A percentile compares a stretch with the other conserved stretches of the same genome.
phyloP scores from a whole-genome alignment of 2,113 vertebrate species.

The Gadus macrocephalus region DNA sequence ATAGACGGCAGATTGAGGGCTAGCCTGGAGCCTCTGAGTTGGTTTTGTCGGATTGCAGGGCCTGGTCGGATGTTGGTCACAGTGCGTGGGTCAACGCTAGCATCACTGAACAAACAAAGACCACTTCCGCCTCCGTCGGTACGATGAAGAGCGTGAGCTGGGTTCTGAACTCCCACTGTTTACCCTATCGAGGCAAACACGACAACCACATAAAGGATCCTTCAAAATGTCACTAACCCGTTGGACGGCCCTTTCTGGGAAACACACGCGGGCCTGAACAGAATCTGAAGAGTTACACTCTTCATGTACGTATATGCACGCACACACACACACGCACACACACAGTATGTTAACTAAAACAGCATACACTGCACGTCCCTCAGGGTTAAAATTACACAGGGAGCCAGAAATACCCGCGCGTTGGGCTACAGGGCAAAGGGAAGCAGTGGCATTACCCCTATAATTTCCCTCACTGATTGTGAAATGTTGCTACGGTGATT shows the following conservation, averaged over 20 bases:
- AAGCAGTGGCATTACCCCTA: conserved; percentile 46
- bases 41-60: conserved; percentile 59
- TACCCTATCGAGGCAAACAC: conserved; percentile 58
- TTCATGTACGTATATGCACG: conserved; percentile 3
- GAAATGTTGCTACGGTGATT: conserved; percentile 35
- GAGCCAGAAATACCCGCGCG: conserved; percentile 45
- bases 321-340: not conserved
- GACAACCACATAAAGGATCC: conserved; percentile 21
- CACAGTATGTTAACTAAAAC: conserved; percentile 11
- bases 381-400: conserved; percentile 55
- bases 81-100: conserved; percentile 33
- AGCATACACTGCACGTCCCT: conserved; percentile 36
- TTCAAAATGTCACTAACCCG: conserved; percentile 37
- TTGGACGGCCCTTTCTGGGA: conserved; percentile 46
- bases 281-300: conserved; percentile 21
- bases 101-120: conserved; percentile 38
- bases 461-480: conserved; percentile 59
- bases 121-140: conserved; percentile 45
- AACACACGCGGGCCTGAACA: conserved; percentile 47
- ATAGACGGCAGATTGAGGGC: conserved; percentile 26
- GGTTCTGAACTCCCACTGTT: conserved; percentile 51
- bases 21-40: conserved; percentile 38
- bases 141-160: conserved; percentile 34
- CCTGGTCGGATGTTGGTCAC: conserved; percentile 49
- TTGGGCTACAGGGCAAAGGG: conserved; percentile 50